Percentiles rank a stretch among this genome's conserved stretches.
These are phyloP conservation scores for Linnaemya tessellans DNA, from an alignment of 2,888 invertebrate species.

Conservation along the genomic window DNA sequence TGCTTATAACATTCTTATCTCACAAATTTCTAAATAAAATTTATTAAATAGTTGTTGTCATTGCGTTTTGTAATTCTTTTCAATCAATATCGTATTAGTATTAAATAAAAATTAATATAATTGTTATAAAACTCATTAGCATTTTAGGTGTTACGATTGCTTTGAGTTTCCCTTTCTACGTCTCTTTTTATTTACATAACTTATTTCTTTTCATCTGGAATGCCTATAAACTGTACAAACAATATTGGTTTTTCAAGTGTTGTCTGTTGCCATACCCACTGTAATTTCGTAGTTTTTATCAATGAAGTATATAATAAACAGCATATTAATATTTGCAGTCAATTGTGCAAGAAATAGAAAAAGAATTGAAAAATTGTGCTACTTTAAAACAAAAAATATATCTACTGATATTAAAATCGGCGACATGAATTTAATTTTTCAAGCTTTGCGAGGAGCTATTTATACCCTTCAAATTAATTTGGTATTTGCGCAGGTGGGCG, in stretches of 20 bases:
- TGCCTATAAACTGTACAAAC: slow-evolving; percentile 26
- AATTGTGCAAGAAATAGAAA: slow-evolving; percentile 12
- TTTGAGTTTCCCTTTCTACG: not conserved
- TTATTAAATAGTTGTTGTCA: too few species aligned
- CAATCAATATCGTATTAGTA: too few species aligned
- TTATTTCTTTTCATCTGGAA: slow-evolving; percentile 19
- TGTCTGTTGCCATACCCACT: slow-evolving; percentile 40
- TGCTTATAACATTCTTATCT: too few species aligned
- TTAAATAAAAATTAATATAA: too few species aligned
- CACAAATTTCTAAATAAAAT: too few species aligned
- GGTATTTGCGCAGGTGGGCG: too few species aligned
- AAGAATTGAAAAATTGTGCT: slow-evolving; percentile 13
- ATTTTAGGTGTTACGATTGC: not conserved
- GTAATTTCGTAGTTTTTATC: slow-evolving; percentile 4
- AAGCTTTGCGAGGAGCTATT: too few species aligned
- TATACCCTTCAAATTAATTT: too few species aligned
- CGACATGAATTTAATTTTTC: too few species aligned
- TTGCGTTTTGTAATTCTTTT: too few species aligned
- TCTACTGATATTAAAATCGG: not conserved
- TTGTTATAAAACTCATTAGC: slow-evolving; percentile 18
- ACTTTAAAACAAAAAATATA: slow-evolving; percentile 21
- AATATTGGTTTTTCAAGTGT: slow-evolving; percentile 18
- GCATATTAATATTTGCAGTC: slow-evolving; percentile 29
- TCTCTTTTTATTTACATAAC: slow-evolving; percentile 23
- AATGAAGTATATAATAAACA: slow-evolving; percentile 18